These are phyloP conservation scores for Babylonia areolata DNA, from an alignment of 1,140 invertebrate species.

Conservation along the genomic window DNA sequence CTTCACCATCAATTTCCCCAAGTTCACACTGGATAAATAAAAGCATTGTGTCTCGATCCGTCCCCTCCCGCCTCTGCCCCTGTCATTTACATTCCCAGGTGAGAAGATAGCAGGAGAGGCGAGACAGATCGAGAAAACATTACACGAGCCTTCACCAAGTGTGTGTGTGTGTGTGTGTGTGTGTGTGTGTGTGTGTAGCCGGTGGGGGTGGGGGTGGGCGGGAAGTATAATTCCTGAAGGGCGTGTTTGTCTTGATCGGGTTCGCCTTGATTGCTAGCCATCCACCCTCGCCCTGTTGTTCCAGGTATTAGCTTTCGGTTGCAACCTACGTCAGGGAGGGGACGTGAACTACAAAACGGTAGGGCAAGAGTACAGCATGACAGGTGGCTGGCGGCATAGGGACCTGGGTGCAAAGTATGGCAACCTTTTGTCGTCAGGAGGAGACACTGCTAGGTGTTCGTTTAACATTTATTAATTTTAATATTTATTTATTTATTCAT, in stretches of 20 bases:
- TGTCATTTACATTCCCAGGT: not conserved
- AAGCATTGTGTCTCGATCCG: not conserved
- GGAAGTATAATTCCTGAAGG: not conserved
- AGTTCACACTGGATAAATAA: not conserved
- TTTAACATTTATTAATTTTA: too few relatives aligned
- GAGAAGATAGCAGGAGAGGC: not conserved
- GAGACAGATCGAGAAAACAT: not conserved
- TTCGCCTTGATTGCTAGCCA: not conserved
- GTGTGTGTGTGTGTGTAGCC: too few relatives aligned
- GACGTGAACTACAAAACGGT: not conserved
- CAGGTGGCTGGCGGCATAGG: not conserved
- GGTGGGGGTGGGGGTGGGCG: too few relatives aligned
- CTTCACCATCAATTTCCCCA: not conserved
- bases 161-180: too few relatives aligned
- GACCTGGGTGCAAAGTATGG: not conserved
- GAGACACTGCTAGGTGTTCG: too few relatives aligned
- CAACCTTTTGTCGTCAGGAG: too few relatives aligned
- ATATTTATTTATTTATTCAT: too few relatives aligned
- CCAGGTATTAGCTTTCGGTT: not conserved
- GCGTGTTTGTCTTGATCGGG: constrained; percentile 1
- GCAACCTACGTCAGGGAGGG: not conserved
- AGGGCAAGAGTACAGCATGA: constrained; percentile 15
- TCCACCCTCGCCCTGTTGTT: constrained; percentile 5
- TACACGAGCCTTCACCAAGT: not conserved
- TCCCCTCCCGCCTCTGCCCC: too few relatives aligned